A percentile compares a stretch with the other conserved stretches of the same genome.
These are phyloP conservation scores for Cranoglanis bouderius DNA, from an alignment of 2,113 vertebrate species.

Conservation along the genomic window DNA sequence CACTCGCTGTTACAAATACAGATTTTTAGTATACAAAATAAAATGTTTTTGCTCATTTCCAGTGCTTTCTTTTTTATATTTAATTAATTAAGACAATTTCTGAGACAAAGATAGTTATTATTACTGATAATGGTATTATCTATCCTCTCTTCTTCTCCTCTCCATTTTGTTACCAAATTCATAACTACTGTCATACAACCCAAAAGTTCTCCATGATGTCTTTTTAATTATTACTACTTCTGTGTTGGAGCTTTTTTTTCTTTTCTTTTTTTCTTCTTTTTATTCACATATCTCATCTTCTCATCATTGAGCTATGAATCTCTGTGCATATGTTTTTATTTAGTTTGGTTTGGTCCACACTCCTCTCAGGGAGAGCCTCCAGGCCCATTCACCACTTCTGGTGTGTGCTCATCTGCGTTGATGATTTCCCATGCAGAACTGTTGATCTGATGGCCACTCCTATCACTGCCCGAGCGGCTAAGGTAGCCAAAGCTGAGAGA, in stretches of 20 bases:
- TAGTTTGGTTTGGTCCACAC: not conserved
- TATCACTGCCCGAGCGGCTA: conserved; percentile 69
- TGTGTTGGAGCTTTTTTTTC: not conserved
- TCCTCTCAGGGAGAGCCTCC: conserved; percentile 49
- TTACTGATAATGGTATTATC: not conserved
- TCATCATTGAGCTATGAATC: too few species aligned
- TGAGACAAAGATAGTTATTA: not conserved
- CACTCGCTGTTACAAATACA: conserved; percentile 20
- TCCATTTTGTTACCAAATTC: not conserved
- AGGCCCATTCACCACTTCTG: conserved; percentile 46
- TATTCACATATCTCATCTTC: not conserved
- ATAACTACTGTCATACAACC: not conserved
- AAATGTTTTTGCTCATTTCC: conserved; percentile 1
- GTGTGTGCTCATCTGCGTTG: conserved; percentile 63
- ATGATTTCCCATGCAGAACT: conserved; percentile 83
- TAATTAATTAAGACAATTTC: not conserved
- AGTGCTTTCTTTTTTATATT: conserved; percentile 1
- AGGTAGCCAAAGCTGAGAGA: conserved; percentile 84
- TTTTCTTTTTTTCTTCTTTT: not conserved
- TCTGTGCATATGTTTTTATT: not conserved
- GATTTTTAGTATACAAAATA: conserved; percentile 25
- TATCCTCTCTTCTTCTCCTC: not conserved
- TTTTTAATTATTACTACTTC: not conserved
- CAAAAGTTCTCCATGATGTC: not conserved
- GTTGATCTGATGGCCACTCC: conserved; percentile 64